phyloP scores from a whole-genome alignment of 2,113 vertebrate genomes.

The Oenanthe melanoleuca region DNA sequence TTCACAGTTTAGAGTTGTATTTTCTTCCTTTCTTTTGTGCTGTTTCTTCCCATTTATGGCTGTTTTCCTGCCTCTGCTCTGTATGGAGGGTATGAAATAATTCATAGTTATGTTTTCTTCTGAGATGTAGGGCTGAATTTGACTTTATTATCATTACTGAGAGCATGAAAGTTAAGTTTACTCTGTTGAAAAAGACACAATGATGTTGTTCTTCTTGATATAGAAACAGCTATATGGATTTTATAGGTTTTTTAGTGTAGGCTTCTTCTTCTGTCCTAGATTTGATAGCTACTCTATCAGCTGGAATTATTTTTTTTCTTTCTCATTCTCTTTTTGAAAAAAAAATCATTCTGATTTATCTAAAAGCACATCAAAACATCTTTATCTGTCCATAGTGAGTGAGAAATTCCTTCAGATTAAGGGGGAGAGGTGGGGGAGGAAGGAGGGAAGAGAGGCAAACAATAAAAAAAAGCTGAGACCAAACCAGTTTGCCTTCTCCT shows the following conservation, averaged over 20 bases:
- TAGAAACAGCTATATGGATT: background rate
- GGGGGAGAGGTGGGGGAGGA: background rate
- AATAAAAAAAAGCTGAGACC: constrained; percentile 20
- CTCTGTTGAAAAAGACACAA: constrained; percentile 31
- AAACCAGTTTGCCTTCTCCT: background rate
- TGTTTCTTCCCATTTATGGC: background rate
- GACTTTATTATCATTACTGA: constrained; percentile 19
- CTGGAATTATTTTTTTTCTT: background rate
- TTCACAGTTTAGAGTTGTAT: background rate
- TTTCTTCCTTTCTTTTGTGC: background rate
- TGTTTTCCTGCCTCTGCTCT: constrained; percentile 7
- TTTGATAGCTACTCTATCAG: constrained; percentile 34
- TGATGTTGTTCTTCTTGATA: background rate
- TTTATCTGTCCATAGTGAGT: background rate
- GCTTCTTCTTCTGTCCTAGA: constrained; percentile 27
- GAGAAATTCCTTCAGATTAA: constrained; percentile 42
- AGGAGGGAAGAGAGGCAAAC: background rate
- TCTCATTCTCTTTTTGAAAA: background rate
- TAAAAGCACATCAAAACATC: background rate
- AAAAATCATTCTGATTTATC: background rate
- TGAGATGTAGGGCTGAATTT: constrained; percentile 30
- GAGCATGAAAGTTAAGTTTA: constrained; percentile 34
- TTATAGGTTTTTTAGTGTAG: constrained; percentile 36
- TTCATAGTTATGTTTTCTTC: constrained; percentile 8
- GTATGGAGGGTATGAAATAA: constrained; percentile 2